Conservation (phyloP, 2,113 vertebrate genomes). For the Perca flavescens region DNA sequence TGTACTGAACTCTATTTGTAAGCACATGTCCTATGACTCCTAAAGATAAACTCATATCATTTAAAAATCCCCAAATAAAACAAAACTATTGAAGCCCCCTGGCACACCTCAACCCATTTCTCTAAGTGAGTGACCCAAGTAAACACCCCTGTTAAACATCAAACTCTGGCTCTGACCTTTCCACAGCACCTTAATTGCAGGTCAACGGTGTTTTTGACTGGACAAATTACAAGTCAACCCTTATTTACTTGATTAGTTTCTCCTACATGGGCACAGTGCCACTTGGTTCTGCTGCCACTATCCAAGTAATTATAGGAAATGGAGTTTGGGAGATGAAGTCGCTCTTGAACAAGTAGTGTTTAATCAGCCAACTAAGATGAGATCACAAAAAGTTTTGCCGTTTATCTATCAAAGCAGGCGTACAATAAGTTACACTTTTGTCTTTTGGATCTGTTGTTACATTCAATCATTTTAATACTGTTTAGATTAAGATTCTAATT, state of each 20-base stretch:
- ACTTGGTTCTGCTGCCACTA: conserved; percentile 35
- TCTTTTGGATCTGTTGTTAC: conserved; percentile 17
- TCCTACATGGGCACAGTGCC: conserved; percentile 43
- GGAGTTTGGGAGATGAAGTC: conserved; percentile 40
- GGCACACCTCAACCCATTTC: conserved; percentile 1
- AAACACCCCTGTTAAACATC: conserved; percentile 19
- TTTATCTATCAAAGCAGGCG: conserved; percentile 21
- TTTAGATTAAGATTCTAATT: background rate
- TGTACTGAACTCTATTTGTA: background rate
- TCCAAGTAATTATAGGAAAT: conserved; percentile 62
- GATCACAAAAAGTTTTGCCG: conserved; percentile 5
- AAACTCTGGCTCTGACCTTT: conserved; percentile 34
- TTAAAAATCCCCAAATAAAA: background rate
- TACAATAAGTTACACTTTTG: background rate
- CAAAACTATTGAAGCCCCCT: background rate
- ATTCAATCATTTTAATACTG: background rate
- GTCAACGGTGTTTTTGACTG: conserved; percentile 57
- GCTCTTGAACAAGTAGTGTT: conserved; percentile 19
- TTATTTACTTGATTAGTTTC: conserved; percentile 66
- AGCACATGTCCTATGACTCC: background rate
- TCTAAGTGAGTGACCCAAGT: conserved; percentile 23
- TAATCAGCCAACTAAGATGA: conserved; percentile 35
- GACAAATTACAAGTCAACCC: conserved; percentile 63
- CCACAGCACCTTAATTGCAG: conserved; percentile 41
- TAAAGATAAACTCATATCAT: background rate